Evolutionary conservation across 2,797 vertebrate species (phyloP).

Genomic region (Mus minutoides): DNA sequence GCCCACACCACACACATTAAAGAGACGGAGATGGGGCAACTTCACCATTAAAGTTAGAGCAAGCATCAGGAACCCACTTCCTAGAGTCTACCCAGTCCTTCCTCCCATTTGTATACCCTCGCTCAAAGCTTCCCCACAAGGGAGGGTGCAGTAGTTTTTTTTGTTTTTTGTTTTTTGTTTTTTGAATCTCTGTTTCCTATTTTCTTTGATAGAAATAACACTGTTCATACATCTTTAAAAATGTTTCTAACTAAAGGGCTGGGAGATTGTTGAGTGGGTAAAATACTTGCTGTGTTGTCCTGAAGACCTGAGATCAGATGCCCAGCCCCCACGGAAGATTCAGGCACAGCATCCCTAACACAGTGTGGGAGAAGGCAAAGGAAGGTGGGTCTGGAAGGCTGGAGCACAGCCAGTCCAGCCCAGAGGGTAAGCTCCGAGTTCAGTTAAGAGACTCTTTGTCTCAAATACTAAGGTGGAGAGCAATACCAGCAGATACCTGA

Average conservation of each 20-base stretch:
- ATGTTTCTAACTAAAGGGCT: neutral
- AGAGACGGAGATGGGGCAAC: rapidly evolving
- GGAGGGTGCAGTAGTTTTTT: neutral
- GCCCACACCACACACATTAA: neutral
- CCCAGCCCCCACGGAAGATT: neutral
- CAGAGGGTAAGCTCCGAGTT: neutral
- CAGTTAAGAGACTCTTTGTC: neutral
- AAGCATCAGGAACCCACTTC: neutral
- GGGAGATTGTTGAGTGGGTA: neutral
- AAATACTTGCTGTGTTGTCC: neutral
- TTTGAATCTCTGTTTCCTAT: neutral
- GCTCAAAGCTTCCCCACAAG: neutral
- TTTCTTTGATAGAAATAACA: constrained; percentile 26
- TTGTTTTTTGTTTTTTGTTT: too few species aligned
- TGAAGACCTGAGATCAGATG: neutral
- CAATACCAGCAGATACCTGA: neutral
- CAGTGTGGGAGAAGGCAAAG: neutral
- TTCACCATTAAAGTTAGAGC: constrained; percentile 36
- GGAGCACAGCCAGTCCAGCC: neutral
- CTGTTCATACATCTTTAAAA: neutral
- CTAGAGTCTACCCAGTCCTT: neutral
- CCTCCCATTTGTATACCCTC: neutral
- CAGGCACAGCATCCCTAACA: too few species aligned
- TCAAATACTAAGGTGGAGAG: neutral
- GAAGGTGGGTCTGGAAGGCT: neutral